Evolutionary conservation across 2,888 invertebrate species (phyloP).

Genomic region (Orthosia cruda): DNA sequence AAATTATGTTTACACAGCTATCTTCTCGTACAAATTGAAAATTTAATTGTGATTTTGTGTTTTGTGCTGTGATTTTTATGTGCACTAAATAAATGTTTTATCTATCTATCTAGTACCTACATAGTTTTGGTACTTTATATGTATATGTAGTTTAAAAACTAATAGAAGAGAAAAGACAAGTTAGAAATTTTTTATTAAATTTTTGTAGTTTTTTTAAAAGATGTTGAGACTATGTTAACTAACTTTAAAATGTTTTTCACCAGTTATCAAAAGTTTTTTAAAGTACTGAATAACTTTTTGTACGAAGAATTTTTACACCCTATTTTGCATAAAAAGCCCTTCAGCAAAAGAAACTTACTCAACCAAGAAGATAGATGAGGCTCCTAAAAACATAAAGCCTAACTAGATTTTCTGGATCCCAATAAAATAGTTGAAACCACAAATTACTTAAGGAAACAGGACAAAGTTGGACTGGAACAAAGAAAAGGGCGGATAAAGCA

Average conservation of each 20-base stretch:
- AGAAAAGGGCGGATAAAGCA: constrained; percentile 80
- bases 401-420: constrained; percentile 56
- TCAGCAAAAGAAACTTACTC: constrained; percentile 13
- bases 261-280: neutral
- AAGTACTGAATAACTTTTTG: no score
- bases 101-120: no score
- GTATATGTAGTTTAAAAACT: constrained; percentile 3
- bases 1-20: constrained; percentile 11
- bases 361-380: constrained; percentile 12
- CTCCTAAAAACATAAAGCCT: constrained; percentile 40
- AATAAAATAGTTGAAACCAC: constrained; percentile 71
- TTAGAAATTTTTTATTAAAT: neutral
- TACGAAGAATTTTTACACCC: no score
- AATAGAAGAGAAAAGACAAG: neutral
- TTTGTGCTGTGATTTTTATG: no score
- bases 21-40: no score
- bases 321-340: neutral
- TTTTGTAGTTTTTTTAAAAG: neutral
- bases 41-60: no score
- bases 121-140: no score
- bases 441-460: constrained; percentile 79
- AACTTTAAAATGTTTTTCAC: neutral
- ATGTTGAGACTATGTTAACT: neutral
- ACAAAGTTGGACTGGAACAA: constrained; percentile 82
- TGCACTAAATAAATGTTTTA: no score